Conservation (phyloP, 2,797 vertebrate genomes). For the Gobio occitaniae region DNA sequence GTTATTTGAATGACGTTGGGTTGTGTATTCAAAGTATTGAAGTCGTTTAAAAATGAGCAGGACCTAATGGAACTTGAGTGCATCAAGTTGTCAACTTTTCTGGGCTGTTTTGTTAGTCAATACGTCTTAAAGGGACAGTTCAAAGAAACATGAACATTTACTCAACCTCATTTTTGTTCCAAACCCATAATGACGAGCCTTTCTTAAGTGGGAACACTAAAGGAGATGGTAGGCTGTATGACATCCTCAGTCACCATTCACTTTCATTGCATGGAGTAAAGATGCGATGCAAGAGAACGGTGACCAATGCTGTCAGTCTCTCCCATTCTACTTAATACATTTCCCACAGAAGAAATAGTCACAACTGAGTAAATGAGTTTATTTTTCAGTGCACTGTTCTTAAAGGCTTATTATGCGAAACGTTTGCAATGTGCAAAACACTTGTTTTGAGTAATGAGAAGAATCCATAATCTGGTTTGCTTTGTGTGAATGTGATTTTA, state of each 20-base stretch:
- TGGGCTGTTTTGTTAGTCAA: background rate
- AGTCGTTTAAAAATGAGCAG: background rate
- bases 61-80: background rate
- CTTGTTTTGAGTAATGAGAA: background rate
- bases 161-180: background rate
- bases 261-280: background rate
- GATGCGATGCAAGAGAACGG: background rate
- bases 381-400: background rate
- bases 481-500: slow-evolving; percentile 62
- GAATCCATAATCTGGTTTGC: background rate
- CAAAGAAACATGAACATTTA: background rate
- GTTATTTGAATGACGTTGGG: background rate
- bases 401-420: background rate
- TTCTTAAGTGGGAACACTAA: background rate
- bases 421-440: background rate
- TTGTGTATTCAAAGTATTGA: background rate
- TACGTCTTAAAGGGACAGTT: background rate
- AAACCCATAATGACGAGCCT: background rate
- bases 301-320: background rate
- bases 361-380: background rate
- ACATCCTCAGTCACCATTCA: slow-evolving; percentile 16
- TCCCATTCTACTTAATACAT: background rate
- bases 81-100: slow-evolving; percentile 16
- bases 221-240: background rate
- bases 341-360: background rate